Evolutionary conservation across 2,888 invertebrate genomes (phyloP).

Genomic region (Drosophila subquinaria): DNA sequence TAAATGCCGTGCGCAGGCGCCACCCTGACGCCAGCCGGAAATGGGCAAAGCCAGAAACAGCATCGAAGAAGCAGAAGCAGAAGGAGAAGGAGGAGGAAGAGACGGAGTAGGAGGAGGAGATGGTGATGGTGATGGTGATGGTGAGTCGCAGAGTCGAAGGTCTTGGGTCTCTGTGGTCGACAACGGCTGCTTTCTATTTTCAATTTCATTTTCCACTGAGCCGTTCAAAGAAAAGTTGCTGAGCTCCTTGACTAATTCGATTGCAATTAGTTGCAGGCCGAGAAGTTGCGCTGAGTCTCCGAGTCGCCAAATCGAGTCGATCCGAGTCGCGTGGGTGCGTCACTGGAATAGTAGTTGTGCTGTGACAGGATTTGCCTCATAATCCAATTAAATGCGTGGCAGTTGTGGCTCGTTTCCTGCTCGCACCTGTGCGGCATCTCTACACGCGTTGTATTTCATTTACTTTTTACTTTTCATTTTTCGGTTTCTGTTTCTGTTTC

Average conservation of each 20-base stretch:
- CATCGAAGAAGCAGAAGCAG: slow-evolving; percentile 19
- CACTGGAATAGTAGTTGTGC: slow-evolving; percentile 54
- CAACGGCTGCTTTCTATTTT: slow-evolving; percentile 41
- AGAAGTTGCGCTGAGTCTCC: slow-evolving; percentile 8
- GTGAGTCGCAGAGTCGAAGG: slow-evolving; percentile 13
- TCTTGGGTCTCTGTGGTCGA: slow-evolving; percentile 27
- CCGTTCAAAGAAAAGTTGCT: slow-evolving; percentile 63
- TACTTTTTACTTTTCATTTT: neutral
- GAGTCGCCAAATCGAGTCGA: slow-evolving; percentile 15
- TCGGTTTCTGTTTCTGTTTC: slow-evolving; percentile 7
- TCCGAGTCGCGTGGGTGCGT: slow-evolving; percentile 56
- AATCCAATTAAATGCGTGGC: slow-evolving; percentile 79
- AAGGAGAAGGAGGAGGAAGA: neutral
- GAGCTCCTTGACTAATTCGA: slow-evolving; percentile 81
- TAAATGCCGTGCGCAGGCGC: slow-evolving; percentile 73
- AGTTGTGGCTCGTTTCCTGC: slow-evolving; percentile 67
- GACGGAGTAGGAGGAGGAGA: neutral
- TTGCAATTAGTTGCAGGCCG: slow-evolving; percentile 74
- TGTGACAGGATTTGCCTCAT: slow-evolving; percentile 77
- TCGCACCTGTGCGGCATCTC: slow-evolving; percentile 74
- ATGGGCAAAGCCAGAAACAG: slow-evolving; percentile 45
- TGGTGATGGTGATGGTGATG: slow-evolving; percentile 2
- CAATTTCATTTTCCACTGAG: slow-evolving; percentile 35
- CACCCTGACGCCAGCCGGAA: slow-evolving; percentile 83
- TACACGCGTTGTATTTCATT: slow-evolving; percentile 10